These are phyloP conservation scores for Ariolimax columbianus DNA, from an alignment of 2,888 invertebrate species.

Conservation along the genomic window DNA sequence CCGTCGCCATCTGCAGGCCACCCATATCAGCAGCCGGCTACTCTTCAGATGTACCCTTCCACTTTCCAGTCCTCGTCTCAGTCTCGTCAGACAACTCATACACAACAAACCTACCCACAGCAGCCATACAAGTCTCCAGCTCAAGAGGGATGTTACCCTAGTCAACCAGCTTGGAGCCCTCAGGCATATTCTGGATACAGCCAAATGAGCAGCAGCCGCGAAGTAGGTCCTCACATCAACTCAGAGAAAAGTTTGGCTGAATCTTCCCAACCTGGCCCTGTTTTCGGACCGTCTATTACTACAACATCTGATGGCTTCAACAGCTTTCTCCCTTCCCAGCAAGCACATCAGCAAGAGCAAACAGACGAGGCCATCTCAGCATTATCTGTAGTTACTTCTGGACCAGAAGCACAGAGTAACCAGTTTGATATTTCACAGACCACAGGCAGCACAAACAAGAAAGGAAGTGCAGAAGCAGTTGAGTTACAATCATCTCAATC, in stretches of 20 bases:
- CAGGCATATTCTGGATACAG: conserved; percentile 15
- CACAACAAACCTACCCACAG: conserved; percentile 18
- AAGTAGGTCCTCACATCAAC: not conserved
- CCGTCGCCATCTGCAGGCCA: conserved; percentile 11
- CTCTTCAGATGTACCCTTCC: conserved; percentile 23
- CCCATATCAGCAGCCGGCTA: conserved; percentile 13
- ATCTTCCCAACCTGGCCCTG: not conserved
- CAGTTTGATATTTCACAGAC: not conserved
- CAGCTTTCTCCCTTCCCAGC: not conserved
- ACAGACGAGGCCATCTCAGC: not conserved
- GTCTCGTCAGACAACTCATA: not conserved
- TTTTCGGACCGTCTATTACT: not conserved
- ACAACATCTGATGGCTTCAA: not conserved
- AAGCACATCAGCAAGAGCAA: not conserved
- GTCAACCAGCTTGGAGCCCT: not conserved
- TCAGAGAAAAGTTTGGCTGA: not conserved
- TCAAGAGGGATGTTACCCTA: not conserved
- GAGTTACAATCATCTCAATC: not conserved
- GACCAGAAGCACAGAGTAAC: not conserved
- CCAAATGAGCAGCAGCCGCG: not conserved
- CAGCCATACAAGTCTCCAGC: conserved; percentile 24
- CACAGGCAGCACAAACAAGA: not conserved
- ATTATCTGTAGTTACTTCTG: not conserved
- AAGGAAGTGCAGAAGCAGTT: not conserved
- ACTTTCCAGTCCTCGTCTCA: conserved; percentile 40